Evolutionary conservation across 1,140 invertebrate species (phyloP).

Genomic region (Apis florea): DNA sequence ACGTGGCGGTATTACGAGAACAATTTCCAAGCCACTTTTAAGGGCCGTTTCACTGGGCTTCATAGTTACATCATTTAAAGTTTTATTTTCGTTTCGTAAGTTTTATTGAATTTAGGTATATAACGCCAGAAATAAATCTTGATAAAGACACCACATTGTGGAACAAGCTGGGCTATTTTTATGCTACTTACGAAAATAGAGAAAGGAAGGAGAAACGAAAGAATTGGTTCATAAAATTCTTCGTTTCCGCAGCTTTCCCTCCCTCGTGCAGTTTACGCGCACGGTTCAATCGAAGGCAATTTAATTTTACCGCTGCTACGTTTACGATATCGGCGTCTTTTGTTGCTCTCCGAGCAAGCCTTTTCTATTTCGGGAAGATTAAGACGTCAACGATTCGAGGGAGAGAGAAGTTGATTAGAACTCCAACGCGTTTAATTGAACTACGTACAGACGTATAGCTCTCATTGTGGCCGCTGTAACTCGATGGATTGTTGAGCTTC

Average conservation of each 20-base stretch:
- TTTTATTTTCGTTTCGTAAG: too few relatives aligned
- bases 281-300: constrained; percentile 26
- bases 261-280: background rate
- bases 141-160: too few relatives aligned
- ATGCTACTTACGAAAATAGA: background rate
- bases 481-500: background rate
- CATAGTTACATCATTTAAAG: too few relatives aligned
- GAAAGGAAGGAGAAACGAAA: too few relatives aligned
- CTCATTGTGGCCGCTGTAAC: background rate
- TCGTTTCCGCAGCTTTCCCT: background rate
- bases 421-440: constrained; percentile 29
- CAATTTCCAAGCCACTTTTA: too few relatives aligned
- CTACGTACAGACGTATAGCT: too few relatives aligned
- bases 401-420: constrained; percentile 34
- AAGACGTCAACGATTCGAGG: constrained; percentile 34
- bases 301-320: constrained; percentile 8
- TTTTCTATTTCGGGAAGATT: constrained; percentile 44
- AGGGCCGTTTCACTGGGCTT: too few relatives aligned
- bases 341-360: background rate
- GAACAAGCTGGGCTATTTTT: background rate
- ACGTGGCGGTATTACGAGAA: too few relatives aligned
- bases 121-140: background rate
- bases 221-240: background rate
- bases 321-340: constrained; percentile 31
- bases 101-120: background rate